These are phyloP conservation scores for Leptopilina syphax DNA, from an alignment of 2,888 invertebrate species.

Conservation along the genomic window DNA sequence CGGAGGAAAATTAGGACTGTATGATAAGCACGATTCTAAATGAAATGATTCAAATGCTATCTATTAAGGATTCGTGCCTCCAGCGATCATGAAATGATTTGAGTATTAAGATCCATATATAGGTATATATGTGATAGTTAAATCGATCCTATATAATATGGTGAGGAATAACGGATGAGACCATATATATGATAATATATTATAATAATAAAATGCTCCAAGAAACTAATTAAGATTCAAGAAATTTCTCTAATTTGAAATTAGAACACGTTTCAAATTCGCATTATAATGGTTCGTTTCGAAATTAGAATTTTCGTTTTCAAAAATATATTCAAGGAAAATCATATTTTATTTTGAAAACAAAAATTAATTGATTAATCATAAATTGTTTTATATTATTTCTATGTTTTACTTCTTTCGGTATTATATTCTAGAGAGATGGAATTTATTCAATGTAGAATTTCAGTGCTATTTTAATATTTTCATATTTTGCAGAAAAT, in stretches of 20 bases:
- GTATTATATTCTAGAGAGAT: too few relatives aligned
- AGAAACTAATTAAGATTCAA: not conserved
- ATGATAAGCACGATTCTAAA: conserved; percentile 9
- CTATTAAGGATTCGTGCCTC: not conserved
- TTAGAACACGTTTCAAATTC: too few relatives aligned
- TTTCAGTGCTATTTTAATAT: too few relatives aligned
- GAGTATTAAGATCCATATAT: not conserved
- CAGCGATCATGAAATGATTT: not conserved
- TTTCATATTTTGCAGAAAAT: too few relatives aligned
- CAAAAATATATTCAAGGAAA: not conserved
- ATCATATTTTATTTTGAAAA: too few relatives aligned
- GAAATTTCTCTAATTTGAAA: not conserved
- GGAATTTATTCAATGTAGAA: too few relatives aligned
- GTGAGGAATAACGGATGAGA: not conserved
- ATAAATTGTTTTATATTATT: too few relatives aligned
- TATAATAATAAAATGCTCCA: not conserved
- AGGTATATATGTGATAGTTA: not conserved
- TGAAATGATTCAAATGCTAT: not conserved
- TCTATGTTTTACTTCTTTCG: too few relatives aligned
- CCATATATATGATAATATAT: not conserved
- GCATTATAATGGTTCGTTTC: too few relatives aligned
- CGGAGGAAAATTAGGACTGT: not conserved
- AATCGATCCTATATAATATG: not conserved
- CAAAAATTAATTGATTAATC: too few relatives aligned
- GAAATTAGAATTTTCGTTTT: too few relatives aligned